Evolutionary conservation across 2,113 vertebrate species (phyloP).

Genomic region (Erpornis zantholeuca): DNA sequence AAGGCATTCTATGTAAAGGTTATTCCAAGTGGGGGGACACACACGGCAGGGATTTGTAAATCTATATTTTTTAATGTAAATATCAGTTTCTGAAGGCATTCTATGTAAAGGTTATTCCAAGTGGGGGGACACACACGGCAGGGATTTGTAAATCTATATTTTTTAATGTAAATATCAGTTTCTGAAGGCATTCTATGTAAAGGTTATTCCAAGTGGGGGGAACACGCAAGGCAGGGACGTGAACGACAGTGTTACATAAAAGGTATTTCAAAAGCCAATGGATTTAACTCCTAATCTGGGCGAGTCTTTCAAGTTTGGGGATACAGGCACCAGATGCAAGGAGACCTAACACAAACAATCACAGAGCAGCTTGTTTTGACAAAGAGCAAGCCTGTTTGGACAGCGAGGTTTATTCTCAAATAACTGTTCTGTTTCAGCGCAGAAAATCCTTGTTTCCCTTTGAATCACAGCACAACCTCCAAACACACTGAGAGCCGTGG

Average conservation of each 20-base stretch:
- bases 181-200: fast-evolving
- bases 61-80: fast-evolving
- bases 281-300: slow-evolving; percentile 24
- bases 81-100: not conserved
- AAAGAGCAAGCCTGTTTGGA: not conserved
- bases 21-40: not conserved
- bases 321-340: not conserved
- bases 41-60: not conserved
- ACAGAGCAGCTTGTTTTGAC: slow-evolving; percentile 10
- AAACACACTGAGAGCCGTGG: not conserved
- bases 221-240: not conserved
- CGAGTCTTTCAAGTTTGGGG: slow-evolving; percentile 19
- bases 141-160: fast-evolving
- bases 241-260: not conserved
- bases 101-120: fast-evolving
- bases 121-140: not conserved
- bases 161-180: not conserved
- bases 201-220: not conserved
- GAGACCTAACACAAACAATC: not conserved
- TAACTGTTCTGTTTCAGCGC: not conserved
- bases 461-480: not conserved
- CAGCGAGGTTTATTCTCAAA: not conserved
- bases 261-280: not conserved
- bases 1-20: fast-evolving
- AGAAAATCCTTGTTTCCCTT: not conserved